Conservation (phyloP, 2,113 vertebrate species). For the Solea senegalensis region DNA sequence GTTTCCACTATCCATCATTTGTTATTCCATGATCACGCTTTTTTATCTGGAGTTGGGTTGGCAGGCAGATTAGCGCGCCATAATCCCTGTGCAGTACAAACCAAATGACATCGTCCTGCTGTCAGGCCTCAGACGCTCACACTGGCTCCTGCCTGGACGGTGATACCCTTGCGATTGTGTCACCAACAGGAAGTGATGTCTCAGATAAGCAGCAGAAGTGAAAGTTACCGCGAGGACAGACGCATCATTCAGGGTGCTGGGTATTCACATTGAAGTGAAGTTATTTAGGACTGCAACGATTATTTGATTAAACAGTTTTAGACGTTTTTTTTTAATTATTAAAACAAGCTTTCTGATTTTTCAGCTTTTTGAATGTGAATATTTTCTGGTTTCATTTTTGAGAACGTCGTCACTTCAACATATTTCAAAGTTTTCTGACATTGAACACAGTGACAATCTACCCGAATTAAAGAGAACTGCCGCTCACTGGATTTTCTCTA, state of each 20-base stretch:
- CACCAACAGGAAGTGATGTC: slow-evolving; percentile 25
- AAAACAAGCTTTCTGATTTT: too few species aligned
- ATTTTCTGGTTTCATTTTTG: too few species aligned
- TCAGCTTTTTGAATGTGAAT: too few species aligned
- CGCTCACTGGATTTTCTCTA: too few species aligned
- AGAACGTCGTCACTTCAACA: too few species aligned
- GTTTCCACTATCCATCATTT: slow-evolving; percentile 25
- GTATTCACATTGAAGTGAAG: not conserved
- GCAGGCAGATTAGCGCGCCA: slow-evolving; percentile 65
- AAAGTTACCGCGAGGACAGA: not conserved
- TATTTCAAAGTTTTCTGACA: too few species aligned
- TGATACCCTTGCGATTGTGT: not conserved
- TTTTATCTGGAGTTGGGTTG: slow-evolving; percentile 32
- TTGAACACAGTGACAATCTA: too few species aligned
- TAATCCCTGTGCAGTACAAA: slow-evolving; percentile 62
- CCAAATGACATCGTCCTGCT: slow-evolving; percentile 56
- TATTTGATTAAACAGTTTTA: too few species aligned
- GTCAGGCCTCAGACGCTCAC: slow-evolving; percentile 28
- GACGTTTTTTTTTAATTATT: not conserved
- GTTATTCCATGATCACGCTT: slow-evolving; percentile 14
- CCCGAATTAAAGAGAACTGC: too few species aligned
- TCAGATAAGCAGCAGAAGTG: not conserved
- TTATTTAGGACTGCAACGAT: too few species aligned
- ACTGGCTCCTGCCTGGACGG: slow-evolving; percentile 6
- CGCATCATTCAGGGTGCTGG: not conserved